Evolutionary conservation across 2,888 invertebrate species (phyloP), one percentile per base, ranked within the genome.

Genomic region (Drosophila mettleri): DNA sequence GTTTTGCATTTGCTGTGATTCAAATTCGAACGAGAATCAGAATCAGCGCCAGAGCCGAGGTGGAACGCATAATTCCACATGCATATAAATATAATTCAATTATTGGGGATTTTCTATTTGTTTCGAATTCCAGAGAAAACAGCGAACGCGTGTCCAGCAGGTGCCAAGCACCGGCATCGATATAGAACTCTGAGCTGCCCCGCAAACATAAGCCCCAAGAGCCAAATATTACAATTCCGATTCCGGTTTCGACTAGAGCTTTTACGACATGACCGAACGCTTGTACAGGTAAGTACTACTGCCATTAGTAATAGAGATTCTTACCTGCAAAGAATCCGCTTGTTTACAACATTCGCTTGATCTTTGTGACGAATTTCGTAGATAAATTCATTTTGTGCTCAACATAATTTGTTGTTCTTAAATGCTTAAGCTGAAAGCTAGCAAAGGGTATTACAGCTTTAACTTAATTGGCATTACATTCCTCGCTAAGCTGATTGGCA

Each of bases 251-350:
- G 16, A 34, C 22, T 45, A 27, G 43, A 34, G 18, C 3, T n/a
- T 48, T 10, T 29, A 45, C 62, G 57, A 64, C 38, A 89, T 89
- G 89, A 71, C 84, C 60, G 89, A 89, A 45, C 85, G 79, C 61
- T 77, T 79, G 48, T 89, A 80, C 72, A 78, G 86, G 89, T 86
- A 58, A 69, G 77, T 80, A 51, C 2, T 0, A 5, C 2, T 14
- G 39, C 10, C 2, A 49, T 27, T 34, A 33, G 3, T 16, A 20
- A 12, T 14, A 22, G 9, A n/a, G 14, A 20, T 9, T 6, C 9
- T 31, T 29, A 20, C 24, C 9, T 27, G 31, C 18, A 36, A 20
- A 16, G n/a, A 12, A 16, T 31, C 12, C 29, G 9, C 10, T 10
- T 48, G n/a, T 9, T 20, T 60, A 22, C 45, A 45, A 45, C 18